Base-by-base conservation (phyloP, 2,113 vertebrate genomes). In the Neogale vison region DNA sequence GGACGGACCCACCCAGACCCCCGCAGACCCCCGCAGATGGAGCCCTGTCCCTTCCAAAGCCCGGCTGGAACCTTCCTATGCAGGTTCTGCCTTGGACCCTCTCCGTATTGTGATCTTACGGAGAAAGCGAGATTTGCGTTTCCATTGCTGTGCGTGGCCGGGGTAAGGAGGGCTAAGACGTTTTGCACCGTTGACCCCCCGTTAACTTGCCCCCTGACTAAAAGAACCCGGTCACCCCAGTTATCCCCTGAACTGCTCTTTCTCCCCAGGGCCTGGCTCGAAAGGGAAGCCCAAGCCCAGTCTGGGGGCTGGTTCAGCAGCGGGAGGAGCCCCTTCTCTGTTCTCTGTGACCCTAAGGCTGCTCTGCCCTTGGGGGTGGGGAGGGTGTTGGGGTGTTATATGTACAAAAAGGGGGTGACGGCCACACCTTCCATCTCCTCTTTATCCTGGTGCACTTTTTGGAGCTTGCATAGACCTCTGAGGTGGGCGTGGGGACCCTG, bases 251-350 rank as follows among this genome's bases (percentile, higher is more conserved):
- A 95, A 77, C 97, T 93, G 93, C 94, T 31, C 0, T 71, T 85
- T 83, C 52, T 98, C 98, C 98, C 98, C 98, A 97, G 98, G 98
- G 98, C 98, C 95, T 96, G 96, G 96, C 98, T n/a, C 85, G 86
- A 98, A 98, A 98, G 98, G 98, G 98, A 98, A 98, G 97, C 95
- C 80, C 93, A 98, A 90, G 88, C 61, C 96, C 31, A 98, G 93
- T 98, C 98, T 98, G 98, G 59, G 90, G 98, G 98, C 98, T 98
- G 98, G 98, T 99, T 98, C 98, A 98, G 89, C 96, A 96, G 96
- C 98, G 36, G 36, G 90, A 77, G 91, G 96, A 97, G 95, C 95
- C 96, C 24, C 92, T 67, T 67, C 69, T 55, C 31, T 82, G 6
- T 20, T 57, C 15, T 52, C 50, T 52, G 50, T 52, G 50, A 52